Conservation (phyloP, 2,797 vertebrate species). For the Sebastes matsubarae region DNA sequence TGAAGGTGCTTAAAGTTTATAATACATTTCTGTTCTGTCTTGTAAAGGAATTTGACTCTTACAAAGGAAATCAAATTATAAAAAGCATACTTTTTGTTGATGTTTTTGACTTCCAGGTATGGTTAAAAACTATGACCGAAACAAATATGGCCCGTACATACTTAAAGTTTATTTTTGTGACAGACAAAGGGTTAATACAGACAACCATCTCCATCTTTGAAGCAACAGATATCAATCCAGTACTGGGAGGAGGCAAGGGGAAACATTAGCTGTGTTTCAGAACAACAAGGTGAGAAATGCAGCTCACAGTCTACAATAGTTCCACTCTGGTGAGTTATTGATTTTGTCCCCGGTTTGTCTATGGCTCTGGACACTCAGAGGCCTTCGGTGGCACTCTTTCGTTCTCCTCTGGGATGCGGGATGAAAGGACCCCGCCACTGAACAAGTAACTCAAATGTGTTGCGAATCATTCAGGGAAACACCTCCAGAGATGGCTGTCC, state of each 20-base stretch:
- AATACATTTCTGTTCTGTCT: neutral
- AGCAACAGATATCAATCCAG: constrained; percentile 77
- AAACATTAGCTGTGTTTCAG: constrained; percentile 81
- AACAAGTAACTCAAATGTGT: constrained; percentile 70
- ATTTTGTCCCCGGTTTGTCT: constrained; percentile 66
- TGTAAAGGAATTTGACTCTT: neutral
- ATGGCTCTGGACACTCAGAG: constrained; percentile 50
- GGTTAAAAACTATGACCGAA: neutral
- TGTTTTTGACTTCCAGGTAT: neutral
- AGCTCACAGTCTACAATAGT: constrained; percentile 62
- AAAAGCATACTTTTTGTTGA: neutral
- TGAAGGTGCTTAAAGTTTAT: neutral
- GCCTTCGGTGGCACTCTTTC: constrained; percentile 65
- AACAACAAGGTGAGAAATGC: constrained; percentile 81
- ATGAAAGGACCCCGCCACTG: constrained; percentile 52
- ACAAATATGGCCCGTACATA: neutral
- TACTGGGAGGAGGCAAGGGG: constrained; percentile 35
- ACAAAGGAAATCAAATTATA: neutral
- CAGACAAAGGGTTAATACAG: constrained; percentile 22
- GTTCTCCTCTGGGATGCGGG: constrained; percentile 62
- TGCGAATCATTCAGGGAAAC: constrained; percentile 59
- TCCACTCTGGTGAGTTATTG: constrained; percentile 83
- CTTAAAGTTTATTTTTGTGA: constrained; percentile 18
- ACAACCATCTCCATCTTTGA: constrained; percentile 21
- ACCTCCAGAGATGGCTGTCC: constrained; percentile 57